Base-by-base conservation (phyloP, 64 coral and sea anemone genomes). In the Trachythela sp. region DNA sequence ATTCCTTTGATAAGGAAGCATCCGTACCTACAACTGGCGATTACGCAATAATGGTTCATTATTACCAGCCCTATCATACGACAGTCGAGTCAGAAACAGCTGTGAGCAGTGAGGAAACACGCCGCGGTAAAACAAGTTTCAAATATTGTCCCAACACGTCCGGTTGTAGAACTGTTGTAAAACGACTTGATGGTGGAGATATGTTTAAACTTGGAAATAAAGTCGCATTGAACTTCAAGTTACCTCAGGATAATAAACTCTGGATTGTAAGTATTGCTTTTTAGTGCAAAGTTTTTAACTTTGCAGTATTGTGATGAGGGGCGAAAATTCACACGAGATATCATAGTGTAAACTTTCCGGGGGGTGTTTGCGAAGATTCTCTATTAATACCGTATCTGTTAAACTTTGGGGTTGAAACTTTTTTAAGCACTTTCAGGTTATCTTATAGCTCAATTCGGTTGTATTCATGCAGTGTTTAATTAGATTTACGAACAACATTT, bases 201-300 rank as follows among this genome's bases (percentile, higher is more conserved):
- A 54, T 87, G 17, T 99, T 95, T 85, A 48, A 89, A 40, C 89
- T 99, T 86, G 93, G 90, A 75, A 88, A 94, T 26, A 87, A 86
- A 86, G 93, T 87, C 29, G 52, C 86, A 0, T 14, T 99, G 13
- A 88, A 93, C 42, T 90, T 95, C 31, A 30, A 20, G 10, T 84
- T 99, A 86, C 96, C 96, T 7, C 52, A 24, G 50, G 92, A 89
- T 42, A 83, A 89, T 15, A 93, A 94, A 0, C 83, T 86, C 13
- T 99, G 96, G 96, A 99, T 99, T 64, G 96, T 99, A 89, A 99
- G 96, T 97, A 36, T 34, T 10, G 11, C 4, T 6, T 45, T 45
- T 6, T 11, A n/a, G n/a, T n/a, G n/a, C n/a, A n/a, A n/a, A n/a
- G n/a, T n/a, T n/a, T n/a, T n/a, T n/a, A n/a, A n/a, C n/a, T n/a